Evolutionary conservation across 2,797 vertebrate species (phyloP).

Genomic region (Sarcoramphus papa): DNA sequence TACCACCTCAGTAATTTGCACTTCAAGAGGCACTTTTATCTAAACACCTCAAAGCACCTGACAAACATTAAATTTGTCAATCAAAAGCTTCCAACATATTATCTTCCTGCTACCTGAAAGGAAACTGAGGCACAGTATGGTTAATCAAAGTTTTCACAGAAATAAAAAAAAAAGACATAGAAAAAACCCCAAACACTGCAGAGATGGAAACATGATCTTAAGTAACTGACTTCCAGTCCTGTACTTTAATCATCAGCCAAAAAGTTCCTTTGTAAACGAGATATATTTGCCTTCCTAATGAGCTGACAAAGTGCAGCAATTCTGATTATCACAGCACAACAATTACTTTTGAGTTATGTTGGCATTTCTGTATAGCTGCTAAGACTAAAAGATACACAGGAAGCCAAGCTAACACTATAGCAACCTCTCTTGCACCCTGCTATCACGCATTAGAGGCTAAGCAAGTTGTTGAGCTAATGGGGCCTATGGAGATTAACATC

Average conservation of each 20-base stretch:
- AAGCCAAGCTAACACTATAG: background rate
- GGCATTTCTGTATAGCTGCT: background rate
- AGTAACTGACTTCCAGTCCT: background rate
- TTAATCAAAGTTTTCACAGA: background rate
- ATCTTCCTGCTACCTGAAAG: background rate
- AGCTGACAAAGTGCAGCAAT: background rate
- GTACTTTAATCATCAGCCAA: background rate
- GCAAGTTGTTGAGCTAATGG: constrained; percentile 6
- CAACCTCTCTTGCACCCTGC: background rate
- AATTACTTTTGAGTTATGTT: background rate
- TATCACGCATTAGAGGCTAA: background rate
- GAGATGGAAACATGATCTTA: background rate
- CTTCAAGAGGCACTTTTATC: background rate
- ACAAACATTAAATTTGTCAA: background rate
- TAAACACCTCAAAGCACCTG: background rate
- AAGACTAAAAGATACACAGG: background rate
- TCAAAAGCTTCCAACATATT: background rate
- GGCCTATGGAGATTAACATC: background rate
- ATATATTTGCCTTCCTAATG: constrained; percentile 19
- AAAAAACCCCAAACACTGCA: accelerated
- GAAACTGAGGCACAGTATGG: constrained; percentile 5
- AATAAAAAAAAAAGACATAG: background rate
- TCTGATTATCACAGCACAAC: constrained; percentile 29
- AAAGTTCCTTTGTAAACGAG: constrained; percentile 5
- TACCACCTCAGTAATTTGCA: background rate